These are phyloP conservation scores for Ammodytes dubius DNA, from an alignment of 2,113 vertebrate species.

Conservation along the genomic window DNA sequence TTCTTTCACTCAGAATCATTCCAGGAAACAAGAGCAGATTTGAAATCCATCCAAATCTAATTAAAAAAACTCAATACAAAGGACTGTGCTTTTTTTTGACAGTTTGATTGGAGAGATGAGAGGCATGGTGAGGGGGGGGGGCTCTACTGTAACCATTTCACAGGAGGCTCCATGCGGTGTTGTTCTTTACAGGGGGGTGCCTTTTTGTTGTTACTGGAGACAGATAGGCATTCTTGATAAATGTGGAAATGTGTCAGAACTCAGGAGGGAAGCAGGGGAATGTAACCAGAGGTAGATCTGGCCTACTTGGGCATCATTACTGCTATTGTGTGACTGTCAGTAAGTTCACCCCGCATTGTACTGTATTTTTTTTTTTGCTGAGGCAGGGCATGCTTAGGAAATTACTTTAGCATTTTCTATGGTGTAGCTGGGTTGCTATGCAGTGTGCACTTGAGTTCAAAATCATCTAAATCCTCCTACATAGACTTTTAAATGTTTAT, in stretches of 20 bases:
- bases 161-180: constrained; percentile 78
- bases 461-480: neutral
- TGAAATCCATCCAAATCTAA: constrained; percentile 85
- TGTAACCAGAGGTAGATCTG: constrained; percentile 76
- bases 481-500: neutral
- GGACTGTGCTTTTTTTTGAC: constrained; percentile 78
- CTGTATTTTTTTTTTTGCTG: constrained; percentile 50
- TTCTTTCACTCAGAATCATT: constrained; percentile 80
- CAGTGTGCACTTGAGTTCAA: neutral
- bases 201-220: constrained; percentile 83
- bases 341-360: constrained; percentile 45
- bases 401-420: constrained; percentile 25
- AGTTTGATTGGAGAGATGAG: constrained; percentile 81
- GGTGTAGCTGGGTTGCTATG: constrained; percentile 22
- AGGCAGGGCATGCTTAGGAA: constrained; percentile 39
- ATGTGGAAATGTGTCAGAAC: constrained; percentile 83
- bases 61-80: constrained; percentile 79
- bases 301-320: constrained; percentile 79
- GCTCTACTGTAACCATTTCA: constrained; percentile 78
- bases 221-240: constrained; percentile 81
- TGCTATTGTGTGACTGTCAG: constrained; percentile 77
- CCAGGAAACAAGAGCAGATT: constrained; percentile 81
- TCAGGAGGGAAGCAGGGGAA: constrained; percentile 76
- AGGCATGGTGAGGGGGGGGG: constrained; percentile 66
- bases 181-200: constrained; percentile 63